phyloP scores from a whole-genome alignment of 2,797 vertebrate species.

The Acridotheres tristis region DNA sequence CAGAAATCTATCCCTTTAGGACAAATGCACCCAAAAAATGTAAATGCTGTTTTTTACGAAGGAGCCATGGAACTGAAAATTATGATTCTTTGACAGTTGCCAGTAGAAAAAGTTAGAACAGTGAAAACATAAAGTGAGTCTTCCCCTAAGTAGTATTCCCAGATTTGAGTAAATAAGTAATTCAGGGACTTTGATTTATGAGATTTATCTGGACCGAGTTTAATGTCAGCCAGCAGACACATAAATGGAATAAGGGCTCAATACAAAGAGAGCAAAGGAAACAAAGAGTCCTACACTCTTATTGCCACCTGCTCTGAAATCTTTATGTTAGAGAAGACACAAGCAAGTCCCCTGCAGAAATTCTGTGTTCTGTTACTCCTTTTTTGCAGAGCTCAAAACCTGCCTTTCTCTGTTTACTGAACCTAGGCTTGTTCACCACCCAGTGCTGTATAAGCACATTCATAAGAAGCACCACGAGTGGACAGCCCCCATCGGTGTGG shows the following conservation, averaged over 20 bases:
- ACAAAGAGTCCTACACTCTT: not conserved
- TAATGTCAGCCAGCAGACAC: not conserved
- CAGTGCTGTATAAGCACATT: conserved; percentile 85
- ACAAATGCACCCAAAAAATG: not conserved
- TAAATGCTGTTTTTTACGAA: not conserved
- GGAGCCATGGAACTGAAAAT: not conserved
- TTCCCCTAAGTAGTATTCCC: not conserved
- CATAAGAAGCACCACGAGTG: conserved; percentile 97
- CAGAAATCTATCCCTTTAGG: not conserved
- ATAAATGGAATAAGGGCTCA: not conserved
- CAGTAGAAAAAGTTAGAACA: not conserved
- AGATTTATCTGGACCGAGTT: not conserved
- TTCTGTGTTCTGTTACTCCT: not conserved
- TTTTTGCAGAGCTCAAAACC: not conserved
- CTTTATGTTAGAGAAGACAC: not conserved
- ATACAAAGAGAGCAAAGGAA: not conserved
- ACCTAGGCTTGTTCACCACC: conserved; percentile 87
- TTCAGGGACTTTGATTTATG: not conserved
- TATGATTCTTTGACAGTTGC: not conserved
- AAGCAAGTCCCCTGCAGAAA: not conserved
- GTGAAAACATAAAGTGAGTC: not conserved
- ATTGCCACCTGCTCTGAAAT: not conserved
- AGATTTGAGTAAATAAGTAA: not conserved
- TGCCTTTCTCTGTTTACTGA: not conserved
- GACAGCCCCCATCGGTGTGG: conserved; percentile 89